These are phyloP conservation scores for Drosophila diplacantha DNA, from an alignment of 2,888 invertebrate species.

Conservation along the genomic window DNA sequence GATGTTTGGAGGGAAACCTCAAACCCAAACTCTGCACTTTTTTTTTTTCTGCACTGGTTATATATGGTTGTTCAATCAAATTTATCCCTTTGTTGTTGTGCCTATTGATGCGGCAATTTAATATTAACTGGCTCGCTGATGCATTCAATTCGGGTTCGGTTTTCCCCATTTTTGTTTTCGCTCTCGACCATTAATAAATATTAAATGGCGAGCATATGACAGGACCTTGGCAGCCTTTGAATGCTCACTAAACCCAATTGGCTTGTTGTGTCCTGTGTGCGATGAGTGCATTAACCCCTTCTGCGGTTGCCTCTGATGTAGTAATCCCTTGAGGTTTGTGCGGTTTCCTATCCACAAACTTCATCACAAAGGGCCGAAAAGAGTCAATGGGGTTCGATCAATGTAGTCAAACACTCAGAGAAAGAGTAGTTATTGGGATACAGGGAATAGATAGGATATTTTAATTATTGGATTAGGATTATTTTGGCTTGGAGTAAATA, in stretches of 20 bases:
- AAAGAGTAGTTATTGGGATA: neutral
- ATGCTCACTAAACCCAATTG: conserved; percentile 31
- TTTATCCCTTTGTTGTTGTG: conserved; percentile 38
- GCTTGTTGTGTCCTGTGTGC: conserved; percentile 29
- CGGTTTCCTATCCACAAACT: conserved; percentile 32
- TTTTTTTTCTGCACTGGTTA: conserved; percentile 42
- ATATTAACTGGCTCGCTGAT: conserved; percentile 70
- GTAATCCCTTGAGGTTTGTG: conserved; percentile 41
- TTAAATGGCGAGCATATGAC: conserved; percentile 48
- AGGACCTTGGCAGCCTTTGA: conserved; percentile 26
- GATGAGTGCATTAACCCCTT: conserved; percentile 42
- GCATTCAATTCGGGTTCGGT: conserved; percentile 60
- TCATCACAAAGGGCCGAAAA: conserved; percentile 25
- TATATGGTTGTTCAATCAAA: conserved; percentile 24
- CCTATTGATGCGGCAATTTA: conserved; percentile 66
- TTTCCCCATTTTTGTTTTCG: conserved; percentile 26
- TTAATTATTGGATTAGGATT: neutral
- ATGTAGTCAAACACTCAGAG: conserved; percentile 13
- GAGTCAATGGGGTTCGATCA: conserved; percentile 34
- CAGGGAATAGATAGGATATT: neutral
- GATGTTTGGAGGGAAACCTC: conserved; percentile 54
- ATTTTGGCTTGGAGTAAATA: neutral
- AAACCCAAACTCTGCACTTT: conserved; percentile 54
- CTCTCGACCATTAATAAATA: conserved; percentile 62
- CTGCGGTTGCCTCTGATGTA: conserved; percentile 43